Evolutionary conservation across 2,797 vertebrate genomes (phyloP).

Genomic region (Atherinosoma microstoma): DNA sequence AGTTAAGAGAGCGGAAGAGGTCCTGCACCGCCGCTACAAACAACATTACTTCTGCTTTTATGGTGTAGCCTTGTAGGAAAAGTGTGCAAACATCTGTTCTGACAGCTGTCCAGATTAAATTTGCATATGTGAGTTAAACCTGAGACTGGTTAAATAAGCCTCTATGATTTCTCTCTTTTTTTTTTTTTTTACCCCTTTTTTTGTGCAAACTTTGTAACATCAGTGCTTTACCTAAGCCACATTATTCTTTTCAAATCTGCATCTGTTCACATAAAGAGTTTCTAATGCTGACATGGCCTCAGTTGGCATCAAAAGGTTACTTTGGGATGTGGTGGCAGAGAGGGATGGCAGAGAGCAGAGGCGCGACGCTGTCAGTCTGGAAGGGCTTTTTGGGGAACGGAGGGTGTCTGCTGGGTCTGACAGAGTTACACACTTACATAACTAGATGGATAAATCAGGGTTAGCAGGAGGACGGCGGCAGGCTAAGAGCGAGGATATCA

Average conservation of each 20-base stretch:
- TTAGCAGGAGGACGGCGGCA: conserved; percentile 63
- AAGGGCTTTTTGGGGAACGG: conserved; percentile 44
- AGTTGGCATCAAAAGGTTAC: conserved; percentile 41
- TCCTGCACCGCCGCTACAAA: neutral
- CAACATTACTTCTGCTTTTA: conserved; percentile 20
- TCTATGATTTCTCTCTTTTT: neutral
- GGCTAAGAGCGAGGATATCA: conserved; percentile 38
- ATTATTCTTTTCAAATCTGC: conserved; percentile 9
- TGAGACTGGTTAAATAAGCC: neutral
- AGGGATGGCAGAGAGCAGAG: conserved; percentile 38
- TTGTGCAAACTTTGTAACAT: neutral
- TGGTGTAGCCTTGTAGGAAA: neutral
- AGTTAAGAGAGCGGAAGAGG: neutral
- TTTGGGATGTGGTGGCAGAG: too few relatives aligned
- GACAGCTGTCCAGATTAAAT: conserved; percentile 3
- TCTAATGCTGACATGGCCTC: conserved; percentile 15
- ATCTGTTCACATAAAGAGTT: neutral
- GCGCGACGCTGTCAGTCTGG: conserved; percentile 54
- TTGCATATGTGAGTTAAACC: neutral
- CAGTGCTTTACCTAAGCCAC: neutral
- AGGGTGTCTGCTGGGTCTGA: conserved; percentile 61
- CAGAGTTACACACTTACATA: conserved; percentile 67
- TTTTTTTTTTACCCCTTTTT: neutral
- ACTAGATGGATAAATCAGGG: conserved; percentile 60
- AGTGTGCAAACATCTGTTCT: conserved; percentile 10